Evolutionary conservation across 2,888 invertebrate genomes (phyloP), one percentile per base, ranked within the genome.

Genomic region (Suillia variegata): DNA sequence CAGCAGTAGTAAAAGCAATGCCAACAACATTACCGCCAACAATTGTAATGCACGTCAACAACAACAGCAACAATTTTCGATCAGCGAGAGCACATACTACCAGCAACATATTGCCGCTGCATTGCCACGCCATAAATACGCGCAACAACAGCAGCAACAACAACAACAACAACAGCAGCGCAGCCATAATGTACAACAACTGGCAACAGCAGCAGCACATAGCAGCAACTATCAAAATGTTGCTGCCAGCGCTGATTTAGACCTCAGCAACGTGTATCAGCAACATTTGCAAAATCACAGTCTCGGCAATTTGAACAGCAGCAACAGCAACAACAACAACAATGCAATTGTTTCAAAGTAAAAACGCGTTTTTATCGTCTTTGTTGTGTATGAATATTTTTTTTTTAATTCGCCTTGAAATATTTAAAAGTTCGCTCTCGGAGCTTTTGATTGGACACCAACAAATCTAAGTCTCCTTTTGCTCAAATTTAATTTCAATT

Each of bases 341-440:
- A 55, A 33, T 74, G 76, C 73, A 74, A 74, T 71, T 69, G 68
- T 63, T 66, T 62, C 62, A 61, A 64, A 65, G 22, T 63, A 67
- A 67, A 61, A 66, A 66, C 21, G n/a, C n/a, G n/a, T n/a, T n/a
- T n/a, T n/a, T n/a, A n/a, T n/a, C n/a, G n/a, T n/a, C n/a, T n/a
- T n/a, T n/a, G n/a, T n/a, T n/a, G n/a, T n/a, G n/a, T n/a, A n/a
- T n/a, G n/a, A n/a, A n/a, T n/a, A n/a, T n/a, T n/a, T n/a, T n/a
- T n/a, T n/a, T n/a, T n/a, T n/a, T n/a, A n/a, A n/a, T n/a, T n/a
- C n/a, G n/a, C n/a, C n/a, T n/a, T n/a, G n/a, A n/a, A n/a, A n/a
- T n/a, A n/a, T n/a, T n/a, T n/a, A n/a, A n/a, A n/a, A n/a, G n/a
- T n/a, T n/a, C n/a, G n/a, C n/a, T n/a, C n/a, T n/a, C n/a, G n/a